Percentiles rank a stretch among this genome's conserved stretches.
These are phyloP conservation scores for Halcyon malimbica DNA, from an alignment of 2,113 vertebrate genomes.

Conservation along the genomic window DNA sequence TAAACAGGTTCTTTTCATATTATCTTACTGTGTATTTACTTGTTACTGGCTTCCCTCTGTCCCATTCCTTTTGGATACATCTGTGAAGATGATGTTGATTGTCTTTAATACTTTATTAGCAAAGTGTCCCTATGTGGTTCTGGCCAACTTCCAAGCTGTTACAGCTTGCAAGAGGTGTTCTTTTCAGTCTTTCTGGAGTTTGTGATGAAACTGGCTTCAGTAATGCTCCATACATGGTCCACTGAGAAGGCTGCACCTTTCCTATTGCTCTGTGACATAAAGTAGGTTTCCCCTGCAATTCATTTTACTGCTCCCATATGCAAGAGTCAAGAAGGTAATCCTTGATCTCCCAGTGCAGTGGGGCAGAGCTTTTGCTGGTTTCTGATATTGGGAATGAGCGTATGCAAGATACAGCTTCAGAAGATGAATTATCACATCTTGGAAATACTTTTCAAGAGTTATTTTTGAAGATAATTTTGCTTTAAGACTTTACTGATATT, in stretches of 20 bases:
- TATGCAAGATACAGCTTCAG: neutral
- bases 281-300: neutral
- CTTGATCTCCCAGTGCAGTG: neutral
- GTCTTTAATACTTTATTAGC: neutral
- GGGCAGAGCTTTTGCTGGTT: neutral
- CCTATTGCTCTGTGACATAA: neutral
- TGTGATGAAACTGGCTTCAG: neutral
- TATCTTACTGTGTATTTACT: neutral
- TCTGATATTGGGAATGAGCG: neutral
- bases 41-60: neutral
- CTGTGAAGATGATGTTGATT: neutral
- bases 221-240: neutral
- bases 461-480: neutral
- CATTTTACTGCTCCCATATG: neutral
- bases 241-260: neutral
- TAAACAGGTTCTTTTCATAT: neutral
- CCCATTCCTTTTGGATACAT: neutral
- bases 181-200: neutral
- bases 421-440: neutral
- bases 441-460: neutral
- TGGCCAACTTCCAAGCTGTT: neutral
- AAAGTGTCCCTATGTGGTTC: neutral
- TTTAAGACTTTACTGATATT: neutral
- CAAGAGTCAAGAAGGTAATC: neutral
- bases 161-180: neutral